Conservation (phyloP, 2,888 invertebrate species). For the Nycteola revayana region DNA sequence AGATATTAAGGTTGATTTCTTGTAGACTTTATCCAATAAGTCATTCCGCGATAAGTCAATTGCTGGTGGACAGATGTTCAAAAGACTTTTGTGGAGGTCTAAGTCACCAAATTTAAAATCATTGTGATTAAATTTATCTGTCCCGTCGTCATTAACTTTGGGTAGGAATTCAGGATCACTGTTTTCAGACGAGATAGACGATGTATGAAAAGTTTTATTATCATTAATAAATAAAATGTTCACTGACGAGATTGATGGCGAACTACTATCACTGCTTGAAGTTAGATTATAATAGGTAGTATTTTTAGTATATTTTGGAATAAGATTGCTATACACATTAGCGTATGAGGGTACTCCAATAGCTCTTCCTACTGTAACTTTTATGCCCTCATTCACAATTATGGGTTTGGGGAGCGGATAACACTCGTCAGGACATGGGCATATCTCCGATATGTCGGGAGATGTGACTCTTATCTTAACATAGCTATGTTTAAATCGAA, state of each 20-base stretch:
- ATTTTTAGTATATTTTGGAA: neutral
- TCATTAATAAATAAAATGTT: neutral
- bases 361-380: conserved; percentile 59
- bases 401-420: conserved; percentile 53
- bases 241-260: neutral
- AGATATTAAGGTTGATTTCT: too few relatives aligned
- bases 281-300: neutral
- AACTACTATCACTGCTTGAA: conserved; percentile 1
- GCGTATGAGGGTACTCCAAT: conserved; percentile 40
- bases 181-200: neutral
- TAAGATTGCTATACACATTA: conserved; percentile 4
- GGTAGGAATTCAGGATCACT: neutral
- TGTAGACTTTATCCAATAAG: too few relatives aligned
- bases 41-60: too few relatives aligned
- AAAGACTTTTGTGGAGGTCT: too few relatives aligned
- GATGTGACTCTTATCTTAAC: conserved; percentile 63
- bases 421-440: conserved; percentile 59
- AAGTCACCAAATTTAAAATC: too few relatives aligned
- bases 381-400: conserved; percentile 59
- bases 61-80: too few relatives aligned
- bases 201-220: neutral
- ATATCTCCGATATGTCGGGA: conserved; percentile 59
- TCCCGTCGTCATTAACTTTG: too few relatives aligned
- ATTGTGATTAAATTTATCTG: too few relatives aligned
- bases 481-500: conserved; percentile 63